These are phyloP conservation scores for Lasiommata megera DNA, from an alignment of 2,888 invertebrate species.

Conservation along the genomic window DNA sequence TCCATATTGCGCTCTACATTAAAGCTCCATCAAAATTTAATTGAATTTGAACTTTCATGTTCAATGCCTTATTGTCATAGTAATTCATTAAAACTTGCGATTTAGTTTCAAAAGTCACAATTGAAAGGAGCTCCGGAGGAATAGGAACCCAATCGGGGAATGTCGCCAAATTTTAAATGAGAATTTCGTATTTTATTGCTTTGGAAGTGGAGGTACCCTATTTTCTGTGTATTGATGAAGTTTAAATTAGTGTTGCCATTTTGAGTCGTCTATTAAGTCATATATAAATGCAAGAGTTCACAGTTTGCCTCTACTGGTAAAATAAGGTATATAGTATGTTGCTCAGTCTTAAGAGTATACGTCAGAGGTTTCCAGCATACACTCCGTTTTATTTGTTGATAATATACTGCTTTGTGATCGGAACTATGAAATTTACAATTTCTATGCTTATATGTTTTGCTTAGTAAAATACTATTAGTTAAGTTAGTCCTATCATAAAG, in stretches of 20 bases:
- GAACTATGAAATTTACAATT: too few relatives aligned
- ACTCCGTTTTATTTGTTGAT: too few relatives aligned
- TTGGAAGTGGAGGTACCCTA: constrained; percentile 56
- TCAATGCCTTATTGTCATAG: constrained; percentile 64
- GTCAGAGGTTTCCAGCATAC: too few relatives aligned
- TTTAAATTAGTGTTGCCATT: constrained; percentile 24
- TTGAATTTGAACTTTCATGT: constrained; percentile 49
- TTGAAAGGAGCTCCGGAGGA: constrained; percentile 44
- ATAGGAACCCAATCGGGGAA: constrained; percentile 50
- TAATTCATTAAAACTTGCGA: constrained; percentile 69
- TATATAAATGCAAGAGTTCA: neutral
- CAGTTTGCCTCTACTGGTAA: neutral
- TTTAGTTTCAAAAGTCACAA: constrained; percentile 72
- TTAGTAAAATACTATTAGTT: too few relatives aligned
- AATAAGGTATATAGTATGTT: neutral
- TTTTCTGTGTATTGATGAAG: constrained; percentile 59
- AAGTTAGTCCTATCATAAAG: too few relatives aligned
- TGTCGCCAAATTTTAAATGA: constrained; percentile 71
- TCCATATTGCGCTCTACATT: constrained; percentile 10
- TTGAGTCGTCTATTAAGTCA: neutral
- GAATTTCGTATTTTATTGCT: constrained; percentile 73
- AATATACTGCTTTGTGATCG: too few relatives aligned
- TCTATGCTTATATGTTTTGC: too few relatives aligned
- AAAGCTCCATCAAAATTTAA: constrained; percentile 38
- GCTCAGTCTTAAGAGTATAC: too few relatives aligned